Evolutionary conservation across 1,140 invertebrate genomes (phyloP).

Genomic region (Drosophila orosa): DNA sequence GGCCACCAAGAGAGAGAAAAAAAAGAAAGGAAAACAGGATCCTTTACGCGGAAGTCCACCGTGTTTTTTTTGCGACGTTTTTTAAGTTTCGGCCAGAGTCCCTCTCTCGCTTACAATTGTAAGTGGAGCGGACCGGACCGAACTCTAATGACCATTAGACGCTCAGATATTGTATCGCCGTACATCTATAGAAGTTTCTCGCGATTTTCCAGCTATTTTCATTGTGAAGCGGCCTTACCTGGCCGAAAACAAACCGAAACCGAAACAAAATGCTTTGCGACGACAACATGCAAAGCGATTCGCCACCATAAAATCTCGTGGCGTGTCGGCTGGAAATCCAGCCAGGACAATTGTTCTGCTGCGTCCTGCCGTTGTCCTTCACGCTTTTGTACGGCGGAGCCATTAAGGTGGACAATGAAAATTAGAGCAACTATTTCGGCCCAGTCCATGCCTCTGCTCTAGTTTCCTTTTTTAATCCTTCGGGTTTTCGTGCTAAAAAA

Average conservation of each 20-base stretch:
- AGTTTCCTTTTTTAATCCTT: constrained; percentile 82
- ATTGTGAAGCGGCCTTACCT: constrained; percentile 73
- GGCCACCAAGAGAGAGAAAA: constrained; percentile 33
- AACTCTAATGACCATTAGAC: constrained; percentile 44
- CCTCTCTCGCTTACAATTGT: constrained; percentile 48
- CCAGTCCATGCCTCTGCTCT: constrained; percentile 52
- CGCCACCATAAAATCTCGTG: constrained; percentile 38
- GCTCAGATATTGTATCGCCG: constrained; percentile 4
- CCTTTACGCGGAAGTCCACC: constrained; percentile 65
- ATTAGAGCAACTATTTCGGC: constrained; percentile 75
- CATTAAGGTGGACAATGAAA: constrained; percentile 73
- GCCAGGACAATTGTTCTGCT: constrained; percentile 23
- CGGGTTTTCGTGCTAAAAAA: constrained; percentile 80
- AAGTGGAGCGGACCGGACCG: constrained; percentile 63
- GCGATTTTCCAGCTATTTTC: constrained; percentile 77
- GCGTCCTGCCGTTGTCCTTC: constrained; percentile 68
- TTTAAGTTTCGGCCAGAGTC: constrained; percentile 24
- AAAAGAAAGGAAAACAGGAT: constrained; percentile 20
- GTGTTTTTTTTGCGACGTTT: constrained; percentile 29
- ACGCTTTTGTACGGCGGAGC: constrained; percentile 72
- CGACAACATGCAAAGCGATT: constrained; percentile 29
- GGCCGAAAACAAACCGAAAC: constrained; percentile 38
- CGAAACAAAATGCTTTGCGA: constrained; percentile 26
- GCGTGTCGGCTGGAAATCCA: constrained; percentile 40
- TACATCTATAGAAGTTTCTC: constrained; percentile 55